Conservation (phyloP, 1,140 invertebrate species). For the Camponotus vicinus region DNA sequence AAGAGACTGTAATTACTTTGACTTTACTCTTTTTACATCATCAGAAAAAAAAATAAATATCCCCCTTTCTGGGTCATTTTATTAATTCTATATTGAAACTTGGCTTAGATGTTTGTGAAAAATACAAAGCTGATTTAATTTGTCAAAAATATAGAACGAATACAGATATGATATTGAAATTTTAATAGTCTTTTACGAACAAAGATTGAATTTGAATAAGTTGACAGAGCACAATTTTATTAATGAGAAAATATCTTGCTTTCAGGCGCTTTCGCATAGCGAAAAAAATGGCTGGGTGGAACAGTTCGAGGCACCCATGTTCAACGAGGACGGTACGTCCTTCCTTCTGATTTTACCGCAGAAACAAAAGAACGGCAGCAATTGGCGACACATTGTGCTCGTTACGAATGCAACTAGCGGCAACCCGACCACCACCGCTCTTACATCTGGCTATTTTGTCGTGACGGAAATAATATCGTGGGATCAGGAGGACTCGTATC, state of each 20-base stretch:
- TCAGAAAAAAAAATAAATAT: neutral
- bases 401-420: constrained; percentile 83
- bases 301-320: constrained; percentile 87
- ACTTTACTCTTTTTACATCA: neutral
- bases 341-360: constrained; percentile 89
- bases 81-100: neutral
- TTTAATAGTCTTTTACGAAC: neutral
- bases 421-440: constrained; percentile 83
- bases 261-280: constrained; percentile 77
- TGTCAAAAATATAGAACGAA: neutral
- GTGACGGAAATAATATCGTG: constrained; percentile 93
- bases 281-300: constrained; percentile 91
- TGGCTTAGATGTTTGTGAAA: neutral
- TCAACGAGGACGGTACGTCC: constrained; percentile 87
- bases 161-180: neutral
- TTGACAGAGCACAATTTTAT: constrained; percentile 3
- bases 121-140: neutral
- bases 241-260: neutral
- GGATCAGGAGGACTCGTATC: constrained; percentile 89
- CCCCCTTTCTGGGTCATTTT: neutral
- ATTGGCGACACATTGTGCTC: constrained; percentile 90
- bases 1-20: constrained; percentile 5
- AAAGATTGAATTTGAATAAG: constrained; percentile 3
- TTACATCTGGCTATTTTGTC: constrained; percentile 92
- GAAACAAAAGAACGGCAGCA: constrained; percentile 86